Evolutionary conservation across 2,113 vertebrate species (phyloP), one percentile per base, ranked within the genome.

Genomic region (Tichodroma muraria): DNA sequence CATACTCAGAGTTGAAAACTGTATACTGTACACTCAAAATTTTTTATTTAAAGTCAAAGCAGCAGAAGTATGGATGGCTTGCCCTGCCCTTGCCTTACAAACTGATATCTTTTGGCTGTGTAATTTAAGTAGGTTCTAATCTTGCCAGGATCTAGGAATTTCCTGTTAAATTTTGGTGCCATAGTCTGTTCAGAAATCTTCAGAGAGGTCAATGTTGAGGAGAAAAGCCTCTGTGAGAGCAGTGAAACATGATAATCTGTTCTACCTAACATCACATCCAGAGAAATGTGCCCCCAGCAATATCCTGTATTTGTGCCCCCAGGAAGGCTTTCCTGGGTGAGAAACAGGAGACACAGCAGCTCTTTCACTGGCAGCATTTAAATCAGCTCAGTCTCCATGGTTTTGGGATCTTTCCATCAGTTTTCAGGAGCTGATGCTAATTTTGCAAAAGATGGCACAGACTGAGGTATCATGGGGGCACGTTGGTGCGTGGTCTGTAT

Each of bases 21-120:
- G 0, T 57, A 1, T 31, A 3, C 47, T 40, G 9, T n/a, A 6
- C 31, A 20, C 31, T 49, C 6, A 17, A 15, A 18, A 2, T 2
- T 35, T 75, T 59, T 63, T 10, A 18, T 68, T 56, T 60, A 10
- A 82, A 84, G 17, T 70, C 64, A 45, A 40, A 23, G 44, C 49
- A 60, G 45, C 24, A 54, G 33, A 68, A 64, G 9, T 9, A 6
- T 19, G 33, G 30, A 21, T 66, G 54, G 6, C 8, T 90, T 80
- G 7, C 38, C 24, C 38, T 53, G 20, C 16, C 64, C 38, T 47
- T 60, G 49, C 25, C 42, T 60, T 31, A 10, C 3, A 44, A 80
- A 59, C 30, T 20, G 38, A 50, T 69, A 42, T 87, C 16, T 73
- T 59, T 22, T 6, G 27, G 25, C 33, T 61, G 13, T 1, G 0